Conservation (phyloP, 2,888 invertebrate species). For the Caenorhabditis sinica region DNA sequence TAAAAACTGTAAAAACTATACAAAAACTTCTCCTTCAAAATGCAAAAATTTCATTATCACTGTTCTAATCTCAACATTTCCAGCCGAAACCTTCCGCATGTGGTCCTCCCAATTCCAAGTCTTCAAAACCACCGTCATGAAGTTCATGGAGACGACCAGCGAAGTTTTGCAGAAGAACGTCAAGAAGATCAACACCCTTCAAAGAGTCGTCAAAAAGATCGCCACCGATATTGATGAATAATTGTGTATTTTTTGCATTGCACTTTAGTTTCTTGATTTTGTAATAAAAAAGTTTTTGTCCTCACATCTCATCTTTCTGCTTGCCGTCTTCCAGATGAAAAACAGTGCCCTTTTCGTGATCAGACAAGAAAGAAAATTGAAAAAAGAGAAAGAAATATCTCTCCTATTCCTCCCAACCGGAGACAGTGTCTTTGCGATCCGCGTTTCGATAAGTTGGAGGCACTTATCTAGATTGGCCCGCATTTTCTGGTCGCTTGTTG, state of each 20-base stretch:
- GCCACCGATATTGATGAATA: conserved; percentile 34
- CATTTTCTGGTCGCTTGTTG: conserved; percentile 29
- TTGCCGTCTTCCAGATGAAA: background rate
- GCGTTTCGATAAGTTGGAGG: conserved; percentile 28
- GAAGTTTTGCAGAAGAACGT: conserved; percentile 54
- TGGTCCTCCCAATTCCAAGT: conserved; percentile 57
- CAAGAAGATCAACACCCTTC: conserved; percentile 51
- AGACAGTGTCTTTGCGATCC: conserved; percentile 13
- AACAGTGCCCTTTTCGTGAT: background rate
- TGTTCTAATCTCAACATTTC: conserved; percentile 4
- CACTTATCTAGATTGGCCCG: conserved; percentile 63
- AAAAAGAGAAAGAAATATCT: background rate
- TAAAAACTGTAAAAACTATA: no score
- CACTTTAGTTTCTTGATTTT: background rate
- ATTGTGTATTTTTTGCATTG: background rate
- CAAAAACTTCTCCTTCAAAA: no score
- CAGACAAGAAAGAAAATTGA: background rate
- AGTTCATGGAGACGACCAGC: conserved; percentile 51
- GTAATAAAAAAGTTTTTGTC: background rate
- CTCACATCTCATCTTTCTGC: background rate
- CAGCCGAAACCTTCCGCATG: conserved; percentile 53
- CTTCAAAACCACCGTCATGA: conserved; percentile 58
- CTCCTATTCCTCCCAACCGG: background rate
- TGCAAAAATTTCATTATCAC: no score
- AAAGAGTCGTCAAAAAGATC: conserved; percentile 51